Conservation (phyloP, 2,113 vertebrate genomes). For the Nothocercus nigrocapillus region DNA sequence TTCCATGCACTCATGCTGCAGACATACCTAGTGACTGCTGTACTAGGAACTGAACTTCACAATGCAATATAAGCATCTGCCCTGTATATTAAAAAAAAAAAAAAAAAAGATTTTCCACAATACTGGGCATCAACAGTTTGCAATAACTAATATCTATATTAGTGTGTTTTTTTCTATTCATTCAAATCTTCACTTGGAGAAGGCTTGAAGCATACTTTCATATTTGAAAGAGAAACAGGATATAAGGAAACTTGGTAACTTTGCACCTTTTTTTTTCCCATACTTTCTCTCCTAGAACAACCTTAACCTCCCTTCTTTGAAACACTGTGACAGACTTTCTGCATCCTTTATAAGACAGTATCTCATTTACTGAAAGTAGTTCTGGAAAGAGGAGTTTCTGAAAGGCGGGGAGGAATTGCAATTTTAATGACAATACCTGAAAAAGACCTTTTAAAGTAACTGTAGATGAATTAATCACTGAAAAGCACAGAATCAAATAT, state of each 20-base stretch:
- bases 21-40: neutral
- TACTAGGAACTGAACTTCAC: neutral
- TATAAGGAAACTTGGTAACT: neutral
- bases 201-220: neutral
- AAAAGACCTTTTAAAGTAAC: neutral
- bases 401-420: neutral
- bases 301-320: neutral
- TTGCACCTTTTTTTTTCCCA: neutral
- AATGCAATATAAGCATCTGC: neutral
- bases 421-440: neutral
- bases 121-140: neutral
- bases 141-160: neutral
- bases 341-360: neutral
- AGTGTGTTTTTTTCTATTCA: neutral
- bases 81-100: neutral
- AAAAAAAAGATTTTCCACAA: neutral
- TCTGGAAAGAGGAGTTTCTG: neutral
- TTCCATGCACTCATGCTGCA: neutral
- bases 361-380: neutral
- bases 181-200: neutral
- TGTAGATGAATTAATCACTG: neutral
- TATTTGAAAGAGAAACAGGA: neutral
- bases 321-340: neutral
- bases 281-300: neutral
- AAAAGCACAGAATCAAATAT: neutral